Evolutionary conservation across 2,797 vertebrate genomes (phyloP).

Genomic region (Gymnoscopelus microlampas): DNA sequence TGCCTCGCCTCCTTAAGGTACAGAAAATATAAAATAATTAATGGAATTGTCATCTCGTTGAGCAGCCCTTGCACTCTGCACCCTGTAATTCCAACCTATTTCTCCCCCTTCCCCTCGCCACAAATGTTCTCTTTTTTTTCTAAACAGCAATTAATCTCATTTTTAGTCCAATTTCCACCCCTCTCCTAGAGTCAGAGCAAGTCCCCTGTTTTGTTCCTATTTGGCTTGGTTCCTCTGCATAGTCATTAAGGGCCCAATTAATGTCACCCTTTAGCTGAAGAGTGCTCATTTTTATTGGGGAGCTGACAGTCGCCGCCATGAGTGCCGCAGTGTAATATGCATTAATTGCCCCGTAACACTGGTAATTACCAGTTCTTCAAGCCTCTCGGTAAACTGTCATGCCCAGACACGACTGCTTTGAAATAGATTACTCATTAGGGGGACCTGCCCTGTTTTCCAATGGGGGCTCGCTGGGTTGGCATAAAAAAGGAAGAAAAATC

Average conservation of each 20-base stretch:
- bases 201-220: slow-evolving; percentile 99
- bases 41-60: slow-evolving; percentile 97
- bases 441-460: slow-evolving; percentile 99
- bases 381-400: slow-evolving; percentile 99
- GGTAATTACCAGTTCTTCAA: slow-evolving; percentile 99
- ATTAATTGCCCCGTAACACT: slow-evolving; percentile 99
- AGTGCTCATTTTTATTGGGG: slow-evolving; percentile 99
- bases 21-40: slow-evolving; percentile 87
- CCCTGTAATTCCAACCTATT: slow-evolving; percentile 99
- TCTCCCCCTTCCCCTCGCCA: slow-evolving; percentile 93
- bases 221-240: slow-evolving; percentile 99
- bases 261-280: slow-evolving; percentile 99
- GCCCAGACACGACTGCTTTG: slow-evolving; percentile 99
- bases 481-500: slow-evolving; percentile 84
- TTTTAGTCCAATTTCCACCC: slow-evolving; percentile 99
- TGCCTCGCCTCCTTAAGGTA: slow-evolving; percentile 71
- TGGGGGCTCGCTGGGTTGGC: slow-evolving; percentile 92
- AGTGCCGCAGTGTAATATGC: slow-evolving; percentile 99
- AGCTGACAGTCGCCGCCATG: slow-evolving; percentile 99
- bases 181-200: slow-evolving; percentile 99
- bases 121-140: slow-evolving; percentile 93
- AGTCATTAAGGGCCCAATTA: slow-evolving; percentile 99
- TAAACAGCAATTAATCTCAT: slow-evolving; percentile 99
- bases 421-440: slow-evolving; percentile 99
- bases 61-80: slow-evolving; percentile 95